A percentile compares a stretch with the other conserved stretches of the same genome.
Conservation (phyloP, 2,797 vertebrate species). For the Phylloscopus collybita region DNA sequence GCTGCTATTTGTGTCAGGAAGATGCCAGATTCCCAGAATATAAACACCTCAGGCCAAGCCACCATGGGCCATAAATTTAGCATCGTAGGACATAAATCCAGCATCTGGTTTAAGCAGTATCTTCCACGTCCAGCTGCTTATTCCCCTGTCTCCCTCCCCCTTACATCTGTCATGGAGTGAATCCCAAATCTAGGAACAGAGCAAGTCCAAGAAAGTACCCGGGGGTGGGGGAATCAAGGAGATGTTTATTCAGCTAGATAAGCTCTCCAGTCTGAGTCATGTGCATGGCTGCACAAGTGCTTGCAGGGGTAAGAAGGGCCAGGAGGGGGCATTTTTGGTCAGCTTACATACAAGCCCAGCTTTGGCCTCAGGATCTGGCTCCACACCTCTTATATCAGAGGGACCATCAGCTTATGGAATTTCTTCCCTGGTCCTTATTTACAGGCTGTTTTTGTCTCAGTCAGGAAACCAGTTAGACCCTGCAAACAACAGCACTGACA, state of each 20-base stretch:
- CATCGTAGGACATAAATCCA: background rate
- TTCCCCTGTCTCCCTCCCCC: background rate
- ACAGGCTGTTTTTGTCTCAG: background rate
- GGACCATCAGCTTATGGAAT: background rate
- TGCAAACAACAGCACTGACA: background rate
- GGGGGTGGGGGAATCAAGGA: background rate
- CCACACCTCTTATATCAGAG: background rate
- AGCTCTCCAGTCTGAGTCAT: background rate
- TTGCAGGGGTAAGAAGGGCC: slow-evolving; percentile 56
- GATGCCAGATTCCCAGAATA: slow-evolving; percentile 1
- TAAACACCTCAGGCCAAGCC: background rate
- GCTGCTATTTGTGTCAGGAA: background rate
- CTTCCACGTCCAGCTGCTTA: background rate
- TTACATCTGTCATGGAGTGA: background rate
- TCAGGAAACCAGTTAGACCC: background rate
- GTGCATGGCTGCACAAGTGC: background rate
- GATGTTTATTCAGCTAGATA: background rate
- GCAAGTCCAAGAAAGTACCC: background rate
- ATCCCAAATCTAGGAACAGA: background rate
- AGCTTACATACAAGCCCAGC: slow-evolving; percentile 10
- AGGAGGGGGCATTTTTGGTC: slow-evolving; percentile 66
- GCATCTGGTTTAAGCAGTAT: background rate
- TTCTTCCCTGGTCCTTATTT: background rate
- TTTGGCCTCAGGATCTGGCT: background rate
- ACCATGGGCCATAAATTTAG: background rate